Evolutionary conservation across 53 echinoderm and acorn worm species (phyloP), one percentile per base, ranked within the genome.

Genomic region (Holothuria leucospilota): DNA sequence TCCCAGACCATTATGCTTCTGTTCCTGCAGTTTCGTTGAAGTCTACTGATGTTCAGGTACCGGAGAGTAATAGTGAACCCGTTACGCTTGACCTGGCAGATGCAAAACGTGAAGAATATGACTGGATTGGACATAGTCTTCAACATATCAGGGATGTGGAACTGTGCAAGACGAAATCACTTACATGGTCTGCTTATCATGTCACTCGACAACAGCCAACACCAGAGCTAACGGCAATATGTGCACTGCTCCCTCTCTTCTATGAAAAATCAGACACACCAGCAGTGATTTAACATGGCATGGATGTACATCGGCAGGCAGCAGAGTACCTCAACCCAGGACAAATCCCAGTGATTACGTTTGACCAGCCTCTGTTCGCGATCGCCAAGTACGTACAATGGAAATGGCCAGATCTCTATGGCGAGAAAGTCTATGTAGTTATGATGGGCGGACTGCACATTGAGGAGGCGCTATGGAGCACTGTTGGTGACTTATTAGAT

Each of bases 1-100:
- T 87, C 78, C 87, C 78, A 59, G 77, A 66, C 62, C 28, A 59
- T 39, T 87, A 78, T 28, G n/a, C n/a, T n/a, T n/a, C n/a, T n/a
- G n/a, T n/a, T n/a, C n/a, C n/a, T n/a, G n/a, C n/a, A n/a, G n/a
- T n/a, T n/a, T n/a, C n/a, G n/a, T n/a, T n/a, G n/a, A n/a, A n/a
- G n/a, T n/a, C n/a, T n/a, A n/a, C n/a, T n/a, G n/a, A n/a, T n/a
- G n/a, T n/a, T n/a, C n/a, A n/a, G n/a, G n/a, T n/a, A n/a, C n/a
- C n/a, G n/a, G n/a, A n/a, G n/a, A n/a, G n/a, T n/a, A n/a, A n/a
- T n/a, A n/a, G n/a, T n/a, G n/a, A n/a, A n/a, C n/a, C 65, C 80
- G 73, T 72, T 72, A 72, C 6, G 20, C 73, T 72, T 72, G 73
- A 72, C 73, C 73, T 72, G 73, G 73, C 73, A 72, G 73, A 72